phyloP scores from a whole-genome alignment of 2,113 vertebrate genomes.

The Damaliscus lunatus region DNA sequence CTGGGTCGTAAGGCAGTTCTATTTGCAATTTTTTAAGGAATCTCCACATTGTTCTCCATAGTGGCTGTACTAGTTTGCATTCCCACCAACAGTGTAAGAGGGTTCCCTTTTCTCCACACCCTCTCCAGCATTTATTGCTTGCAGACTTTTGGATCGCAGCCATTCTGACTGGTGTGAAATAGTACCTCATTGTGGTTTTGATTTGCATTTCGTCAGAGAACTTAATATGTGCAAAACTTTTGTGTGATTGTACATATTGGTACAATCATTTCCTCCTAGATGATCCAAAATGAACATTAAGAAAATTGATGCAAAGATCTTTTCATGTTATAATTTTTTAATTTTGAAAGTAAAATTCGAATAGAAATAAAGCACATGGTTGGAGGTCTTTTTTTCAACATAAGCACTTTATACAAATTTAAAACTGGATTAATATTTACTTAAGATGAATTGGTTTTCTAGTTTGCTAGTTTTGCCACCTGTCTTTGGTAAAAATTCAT shows the following conservation, averaged over 20 bases:
- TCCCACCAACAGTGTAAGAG: too few relatives aligned
- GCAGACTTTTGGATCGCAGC: too few relatives aligned
- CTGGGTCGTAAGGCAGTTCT: too few relatives aligned
- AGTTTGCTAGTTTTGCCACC: not conserved
- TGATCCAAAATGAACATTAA: not conserved
- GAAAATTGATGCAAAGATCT: not conserved
- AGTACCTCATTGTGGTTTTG: too few relatives aligned
- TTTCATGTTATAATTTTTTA: not conserved
- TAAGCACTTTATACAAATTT: not conserved
- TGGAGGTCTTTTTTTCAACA: not conserved
- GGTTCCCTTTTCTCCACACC: too few relatives aligned
- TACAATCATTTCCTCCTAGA: not conserved
- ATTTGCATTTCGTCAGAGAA: not conserved
- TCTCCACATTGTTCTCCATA: too few relatives aligned
- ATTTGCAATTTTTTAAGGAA: too few relatives aligned
- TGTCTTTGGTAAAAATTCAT: not conserved
- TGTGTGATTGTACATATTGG: not conserved
- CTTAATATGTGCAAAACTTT: not conserved
- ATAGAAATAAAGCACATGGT: not conserved
- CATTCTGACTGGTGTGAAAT: too few relatives aligned
- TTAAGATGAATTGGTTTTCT: not conserved
- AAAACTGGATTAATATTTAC: not conserved
- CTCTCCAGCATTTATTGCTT: too few relatives aligned
- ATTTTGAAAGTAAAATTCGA: constrained; percentile 15
- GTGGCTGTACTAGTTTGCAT: too few relatives aligned